Evolutionary conservation across 2,888 invertebrate genomes (phyloP).

Genomic region (Quadroppia sp.): DNA sequence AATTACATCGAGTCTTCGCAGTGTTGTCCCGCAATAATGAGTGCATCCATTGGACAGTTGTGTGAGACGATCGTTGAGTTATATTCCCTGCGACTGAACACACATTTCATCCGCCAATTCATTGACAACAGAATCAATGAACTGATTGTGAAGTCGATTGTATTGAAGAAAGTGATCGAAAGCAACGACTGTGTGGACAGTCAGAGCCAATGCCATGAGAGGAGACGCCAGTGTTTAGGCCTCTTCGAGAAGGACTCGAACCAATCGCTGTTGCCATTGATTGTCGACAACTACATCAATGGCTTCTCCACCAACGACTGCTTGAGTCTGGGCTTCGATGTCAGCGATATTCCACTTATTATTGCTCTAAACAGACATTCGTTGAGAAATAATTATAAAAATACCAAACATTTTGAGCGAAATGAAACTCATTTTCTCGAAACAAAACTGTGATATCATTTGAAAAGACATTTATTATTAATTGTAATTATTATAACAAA

Average conservation of each 20-base stretch:
- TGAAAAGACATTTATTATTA: background rate
- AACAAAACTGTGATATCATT: constrained; percentile 29
- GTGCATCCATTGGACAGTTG: background rate
- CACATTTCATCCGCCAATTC: background rate
- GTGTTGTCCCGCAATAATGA: constrained; percentile 21
- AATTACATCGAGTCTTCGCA: constrained; percentile 11
- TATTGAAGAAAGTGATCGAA: background rate
- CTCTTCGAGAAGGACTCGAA: constrained; percentile 16
- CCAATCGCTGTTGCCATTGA: constrained; percentile 1
- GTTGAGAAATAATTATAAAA: background rate
- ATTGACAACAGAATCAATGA: constrained; percentile 27
- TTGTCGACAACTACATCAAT: constrained; percentile 5
- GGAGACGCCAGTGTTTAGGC: background rate
- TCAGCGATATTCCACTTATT: constrained; percentile 32
- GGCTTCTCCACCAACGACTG: constrained; percentile 13
- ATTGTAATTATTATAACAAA: background rate
- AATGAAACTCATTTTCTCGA: constrained; percentile 22
- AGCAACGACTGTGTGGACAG: constrained; percentile 7
- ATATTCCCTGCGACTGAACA: background rate
- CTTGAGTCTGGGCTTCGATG: constrained; percentile 20
- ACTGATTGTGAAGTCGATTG: background rate
- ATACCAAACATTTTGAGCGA: background rate
- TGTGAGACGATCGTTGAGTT: constrained; percentile 28
- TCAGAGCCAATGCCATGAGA: too few species aligned
- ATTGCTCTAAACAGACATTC: constrained; percentile 25